Conservation (phyloP, 1,140 invertebrate species). For the Pissodes strobi region DNA sequence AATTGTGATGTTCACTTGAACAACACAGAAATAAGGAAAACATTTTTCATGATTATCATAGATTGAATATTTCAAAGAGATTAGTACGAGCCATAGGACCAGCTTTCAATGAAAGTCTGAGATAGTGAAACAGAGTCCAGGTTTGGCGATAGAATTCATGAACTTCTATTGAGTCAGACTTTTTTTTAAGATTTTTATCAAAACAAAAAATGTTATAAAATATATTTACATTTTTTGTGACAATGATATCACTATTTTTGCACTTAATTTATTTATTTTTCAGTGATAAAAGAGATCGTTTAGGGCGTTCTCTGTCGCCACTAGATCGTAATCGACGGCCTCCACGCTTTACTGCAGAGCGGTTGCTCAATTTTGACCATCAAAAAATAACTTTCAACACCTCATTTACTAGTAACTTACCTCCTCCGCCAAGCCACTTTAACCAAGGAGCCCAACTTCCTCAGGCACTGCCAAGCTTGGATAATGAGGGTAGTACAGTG, state of each 20-base stretch:
- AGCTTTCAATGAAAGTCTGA: too few relatives aligned
- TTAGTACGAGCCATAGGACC: too few relatives aligned
- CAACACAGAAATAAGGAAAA: too few relatives aligned
- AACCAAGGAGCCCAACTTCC: neutral
- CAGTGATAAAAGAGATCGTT: slow-evolving; percentile 42
- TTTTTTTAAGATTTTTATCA: too few relatives aligned
- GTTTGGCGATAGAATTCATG: neutral
- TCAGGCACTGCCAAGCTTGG: neutral
- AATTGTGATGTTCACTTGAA: too few relatives aligned
- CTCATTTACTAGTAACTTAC: slow-evolving; percentile 40
- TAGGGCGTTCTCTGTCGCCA: slow-evolving; percentile 40
- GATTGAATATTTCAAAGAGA: too few relatives aligned
- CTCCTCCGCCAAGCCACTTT: slow-evolving; percentile 1
- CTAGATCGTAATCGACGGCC: slow-evolving; percentile 31
- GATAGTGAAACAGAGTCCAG: too few relatives aligned
- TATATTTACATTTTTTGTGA: too few relatives aligned
- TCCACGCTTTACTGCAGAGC: slow-evolving; percentile 45
- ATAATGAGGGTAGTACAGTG: neutral
- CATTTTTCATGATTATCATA: too few relatives aligned
- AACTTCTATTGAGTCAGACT: too few relatives aligned
- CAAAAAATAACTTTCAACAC: slow-evolving; percentile 50
- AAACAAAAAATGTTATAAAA: too few relatives aligned
- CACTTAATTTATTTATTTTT: slow-evolving; percentile 26
- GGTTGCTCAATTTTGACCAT: slow-evolving; percentile 43
- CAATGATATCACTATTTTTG: too few relatives aligned